A percentile compares a stretch with the other conserved stretches of the same genome.
Evolutionary conservation across 2,888 invertebrate species (phyloP).

Genomic region (Athetis lepigone): DNA sequence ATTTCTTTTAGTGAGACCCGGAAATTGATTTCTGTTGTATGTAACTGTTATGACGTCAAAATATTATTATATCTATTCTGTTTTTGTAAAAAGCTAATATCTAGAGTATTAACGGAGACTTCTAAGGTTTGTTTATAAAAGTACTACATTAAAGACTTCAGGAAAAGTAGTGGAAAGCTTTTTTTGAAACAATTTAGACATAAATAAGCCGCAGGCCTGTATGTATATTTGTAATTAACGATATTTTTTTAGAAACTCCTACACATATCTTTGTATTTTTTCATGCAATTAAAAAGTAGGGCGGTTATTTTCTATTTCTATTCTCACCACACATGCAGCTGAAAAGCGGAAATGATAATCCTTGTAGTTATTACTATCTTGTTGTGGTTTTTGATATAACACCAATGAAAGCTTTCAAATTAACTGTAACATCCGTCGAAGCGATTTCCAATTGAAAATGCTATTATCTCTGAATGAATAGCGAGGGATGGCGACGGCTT

Average conservation of each 20-base stretch:
- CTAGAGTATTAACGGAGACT: neutral
- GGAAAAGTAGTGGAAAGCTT: neutral
- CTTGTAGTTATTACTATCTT: too few relatives aligned
- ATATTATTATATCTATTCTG: neutral
- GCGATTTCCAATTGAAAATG: constrained; percentile 64
- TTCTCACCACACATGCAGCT: too few relatives aligned
- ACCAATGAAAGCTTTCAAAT: neutral
- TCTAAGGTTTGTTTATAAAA: neutral
- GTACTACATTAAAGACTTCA: neutral
- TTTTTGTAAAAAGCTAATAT: neutral
- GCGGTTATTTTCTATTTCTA: too few relatives aligned
- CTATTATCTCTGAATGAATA: constrained; percentile 66
- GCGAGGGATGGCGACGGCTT: constrained; percentile 42
- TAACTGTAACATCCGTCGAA: constrained; percentile 30
- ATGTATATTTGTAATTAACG: too few relatives aligned
- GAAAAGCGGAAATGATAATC: too few relatives aligned
- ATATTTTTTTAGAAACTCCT: too few relatives aligned
- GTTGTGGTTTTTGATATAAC: neutral
- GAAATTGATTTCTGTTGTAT: neutral
- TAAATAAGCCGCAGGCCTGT: too few relatives aligned
- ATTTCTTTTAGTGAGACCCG: neutral
- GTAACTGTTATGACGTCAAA: neutral
- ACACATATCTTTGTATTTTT: too few relatives aligned
- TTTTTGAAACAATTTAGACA: constrained; percentile 1
- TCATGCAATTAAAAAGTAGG: too few relatives aligned